Percentiles rank a stretch among this genome's conserved stretches.
Conservation (phyloP, 2,888 invertebrate genomes). For the Drosophila limbata region DNA sequence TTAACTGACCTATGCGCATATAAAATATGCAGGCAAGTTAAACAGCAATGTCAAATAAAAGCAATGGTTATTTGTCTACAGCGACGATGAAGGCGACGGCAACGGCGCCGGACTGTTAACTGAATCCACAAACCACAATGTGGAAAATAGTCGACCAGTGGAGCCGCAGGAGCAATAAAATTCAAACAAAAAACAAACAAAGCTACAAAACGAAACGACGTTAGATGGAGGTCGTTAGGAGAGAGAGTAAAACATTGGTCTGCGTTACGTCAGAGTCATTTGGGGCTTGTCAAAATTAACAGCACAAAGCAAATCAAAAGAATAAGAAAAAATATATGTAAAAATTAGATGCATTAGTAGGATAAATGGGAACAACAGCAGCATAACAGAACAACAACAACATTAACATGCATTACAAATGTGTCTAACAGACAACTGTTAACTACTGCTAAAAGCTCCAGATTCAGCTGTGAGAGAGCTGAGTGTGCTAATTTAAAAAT, state of each 20-base stretch:
- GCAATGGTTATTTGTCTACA: constrained; percentile 36
- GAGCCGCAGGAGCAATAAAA: constrained; percentile 61
- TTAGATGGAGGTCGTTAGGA: constrained; percentile 31
- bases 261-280: constrained; percentile 72
- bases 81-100: constrained; percentile 24
- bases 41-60: constrained; percentile 61
- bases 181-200: constrained; percentile 42
- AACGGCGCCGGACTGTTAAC: constrained; percentile 41
- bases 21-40: constrained; percentile 77
- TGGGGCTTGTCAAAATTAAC: constrained; percentile 76
- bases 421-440: constrained; percentile 64
- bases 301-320: constrained; percentile 54
- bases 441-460: constrained; percentile 59
- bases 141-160: constrained; percentile 25
- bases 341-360: constrained; percentile 55
- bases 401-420: constrained; percentile 57
- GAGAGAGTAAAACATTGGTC: constrained; percentile 14
- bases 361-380: constrained; percentile 42
- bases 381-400: constrained; percentile 34
- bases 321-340: constrained; percentile 26
- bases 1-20: constrained; percentile 75
- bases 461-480: constrained; percentile 61
- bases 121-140: constrained; percentile 17
- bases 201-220: constrained; percentile 24
- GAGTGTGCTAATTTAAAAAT: constrained; percentile 67